A percentile compares a stretch with the other conserved stretches of the same genome.
Evolutionary conservation across 2,888 invertebrate genomes (phyloP).

Genomic region (Hydropsyche betteni): DNA sequence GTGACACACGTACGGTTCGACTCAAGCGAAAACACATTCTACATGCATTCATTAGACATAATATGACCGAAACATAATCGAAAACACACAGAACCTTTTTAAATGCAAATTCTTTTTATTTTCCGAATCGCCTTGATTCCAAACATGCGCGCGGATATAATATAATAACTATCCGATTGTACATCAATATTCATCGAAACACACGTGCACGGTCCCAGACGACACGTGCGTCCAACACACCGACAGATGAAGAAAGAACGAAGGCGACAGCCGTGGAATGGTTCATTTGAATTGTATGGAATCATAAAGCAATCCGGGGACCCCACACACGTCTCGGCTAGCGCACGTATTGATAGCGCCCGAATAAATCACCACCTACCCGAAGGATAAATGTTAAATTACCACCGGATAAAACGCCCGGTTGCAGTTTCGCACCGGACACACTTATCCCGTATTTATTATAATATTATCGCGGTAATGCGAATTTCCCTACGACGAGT

Average conservation of each 20-base stretch:
- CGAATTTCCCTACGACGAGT: neutral
- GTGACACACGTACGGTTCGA: too few species aligned
- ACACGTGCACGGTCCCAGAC: neutral
- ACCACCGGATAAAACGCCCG: constrained; percentile 39
- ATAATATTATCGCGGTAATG: neutral
- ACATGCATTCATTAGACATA: too few species aligned
- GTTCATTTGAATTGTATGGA: constrained; percentile 29
- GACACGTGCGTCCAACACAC: too few species aligned
- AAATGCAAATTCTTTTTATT: too few species aligned
- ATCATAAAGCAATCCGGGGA: constrained; percentile 40
- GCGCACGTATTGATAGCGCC: constrained; percentile 40
- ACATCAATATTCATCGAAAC: neutral
- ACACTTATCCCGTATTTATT: constrained; percentile 4
- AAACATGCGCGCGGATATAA: too few species aligned
- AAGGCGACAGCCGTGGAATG: neutral
- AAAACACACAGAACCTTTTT: too few species aligned
- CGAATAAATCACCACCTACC: constrained; percentile 35
- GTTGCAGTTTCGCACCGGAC: constrained; percentile 43
- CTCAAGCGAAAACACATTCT: too few species aligned
- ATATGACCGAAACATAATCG: too few species aligned
- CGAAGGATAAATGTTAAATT: constrained; percentile 31
- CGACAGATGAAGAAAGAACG: too few species aligned
- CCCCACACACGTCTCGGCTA: constrained; percentile 44
- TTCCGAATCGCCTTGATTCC: too few species aligned
- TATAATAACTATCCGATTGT: neutral